Percentiles rank a stretch among this genome's conserved stretches.
phyloP scores from a whole-genome alignment of 2,888 invertebrate species.

The Polymixis lichenea region DNA sequence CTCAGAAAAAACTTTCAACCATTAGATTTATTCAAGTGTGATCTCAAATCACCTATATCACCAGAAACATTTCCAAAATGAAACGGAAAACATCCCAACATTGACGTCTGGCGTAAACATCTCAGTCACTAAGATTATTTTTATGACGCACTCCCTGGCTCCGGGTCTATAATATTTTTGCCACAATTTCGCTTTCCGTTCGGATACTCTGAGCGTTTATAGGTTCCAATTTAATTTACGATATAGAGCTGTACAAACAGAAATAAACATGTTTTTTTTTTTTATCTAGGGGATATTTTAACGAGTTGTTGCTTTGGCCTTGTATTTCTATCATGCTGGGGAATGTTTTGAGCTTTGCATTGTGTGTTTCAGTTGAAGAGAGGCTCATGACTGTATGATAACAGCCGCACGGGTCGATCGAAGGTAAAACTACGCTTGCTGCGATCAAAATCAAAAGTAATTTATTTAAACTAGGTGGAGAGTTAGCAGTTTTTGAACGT shows the following conservation, averaged over 20 bases:
- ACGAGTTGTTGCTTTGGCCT: conserved; percentile 18
- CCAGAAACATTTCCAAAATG: conserved; percentile 31
- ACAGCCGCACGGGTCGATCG: too few species aligned
- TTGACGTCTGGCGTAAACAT: conserved; percentile 55
- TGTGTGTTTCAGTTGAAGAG: not conserved
- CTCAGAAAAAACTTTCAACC: not conserved
- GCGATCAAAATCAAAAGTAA: too few species aligned
- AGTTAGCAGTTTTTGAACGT: too few species aligned
- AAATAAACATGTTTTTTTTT: conserved; percentile 62
- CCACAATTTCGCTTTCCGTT: conserved; percentile 63
- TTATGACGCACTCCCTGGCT: conserved; percentile 49
- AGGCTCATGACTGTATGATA: too few species aligned
- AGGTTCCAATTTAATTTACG: conserved; percentile 67
- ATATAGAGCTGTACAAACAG: conserved; percentile 57
- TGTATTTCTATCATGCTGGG: conserved; percentile 10
- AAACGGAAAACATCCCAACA: conserved; percentile 46
- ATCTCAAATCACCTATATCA: conserved; percentile 20
- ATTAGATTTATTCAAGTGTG: conserved; percentile 14
- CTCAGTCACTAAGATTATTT: conserved; percentile 63
- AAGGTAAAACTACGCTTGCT: too few species aligned
- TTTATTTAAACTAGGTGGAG: too few species aligned
- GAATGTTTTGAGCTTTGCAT: not conserved
- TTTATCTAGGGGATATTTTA: conserved; percentile 36
- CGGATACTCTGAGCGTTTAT: conserved; percentile 60
- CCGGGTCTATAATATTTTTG: conserved; percentile 66